Base-by-base conservation (phyloP, 2,888 invertebrate species). In the Ormyrus rosae region DNA sequence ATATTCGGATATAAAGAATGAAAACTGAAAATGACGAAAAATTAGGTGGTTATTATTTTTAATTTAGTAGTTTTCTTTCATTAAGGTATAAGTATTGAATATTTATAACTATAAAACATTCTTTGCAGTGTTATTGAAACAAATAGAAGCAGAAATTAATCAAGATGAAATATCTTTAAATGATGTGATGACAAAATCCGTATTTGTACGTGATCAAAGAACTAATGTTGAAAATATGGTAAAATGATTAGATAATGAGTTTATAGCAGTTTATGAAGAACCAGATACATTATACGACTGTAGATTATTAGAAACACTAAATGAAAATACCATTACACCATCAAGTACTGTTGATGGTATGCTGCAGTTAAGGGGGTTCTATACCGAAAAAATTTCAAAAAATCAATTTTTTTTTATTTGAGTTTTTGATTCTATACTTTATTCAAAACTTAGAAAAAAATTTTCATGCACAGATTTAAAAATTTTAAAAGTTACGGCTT, bases 201-300 rank as follows among this genome's bases (percentile, higher is more conserved):
- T 92, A 74, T 96, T 96, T 89, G 90, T 93, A 10, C 91, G 92
- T n/a, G 94, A 96, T 88, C 96, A 97, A 88, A 92, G 94, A 61
- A 93, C 94, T 83, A 89, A 93, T 8, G 93, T 96, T 0, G 86
- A 96, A 7, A 91, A 92, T 87, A 94, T 95, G 1, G 93, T 96
- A 64, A 90, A 89, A 71, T 89, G 91, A 8, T 84, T 94, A 67
- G 88, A 93, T 58, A 93, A 94, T 0, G 85, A 92, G n/a, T 97
- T 95, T 87, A 83, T 89, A 51, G 95, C 95, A 0, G 85, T 86
- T 6, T 94, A 94, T 86, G 91, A 91, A 0, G 89, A 92, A 0
- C 94, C 94, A 0, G 85, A 89, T 4, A 87, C 94, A 0, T 91
- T 92, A 71, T 96, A 96, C 85, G 91, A 92, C 61, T 96, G 95